Base-by-base conservation (phyloP, 2,797 vertebrate genomes). In the Borostomias antarcticus region DNA sequence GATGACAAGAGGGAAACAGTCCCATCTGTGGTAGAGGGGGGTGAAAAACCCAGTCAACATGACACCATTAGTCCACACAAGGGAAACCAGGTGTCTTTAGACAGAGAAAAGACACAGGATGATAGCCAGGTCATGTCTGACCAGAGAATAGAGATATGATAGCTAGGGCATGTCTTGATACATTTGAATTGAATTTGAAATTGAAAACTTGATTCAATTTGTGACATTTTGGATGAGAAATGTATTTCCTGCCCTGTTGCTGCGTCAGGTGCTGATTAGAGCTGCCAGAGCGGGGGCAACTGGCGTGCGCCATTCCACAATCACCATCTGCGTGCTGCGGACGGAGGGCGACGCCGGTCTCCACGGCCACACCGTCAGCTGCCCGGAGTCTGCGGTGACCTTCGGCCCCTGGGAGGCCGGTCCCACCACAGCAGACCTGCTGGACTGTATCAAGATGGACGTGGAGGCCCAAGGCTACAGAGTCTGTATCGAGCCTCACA, bases 381-480 rank as follows among this genome's bases (percentile, higher is more conserved):
- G 77, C 66, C 82, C 96, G 78, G 93, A 92, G 43, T 95, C 95
- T 0, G 93, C 95, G 68, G 95, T 98, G 81, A 95, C 89, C 1
- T 98, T 98, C 0, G 96, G 96, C 0, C 96, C 96, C 0, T 98
- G 96, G 96, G 95, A 94, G 45, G 91, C 91, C 0, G 59, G 77
- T 0, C 91, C 91, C 0, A 70, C 75, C 1, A 86, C 89, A 9
- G 13, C 63, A 0, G 96, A 98, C 69, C 87, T 98, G 59, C 82
- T 98, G 79, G 92, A 96, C 80, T 98, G 95, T 51, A 89, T 98
- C 32, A 87, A 85, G 72, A 93, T 89, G 90, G 96, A 98, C 79
- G 83, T 98, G 0, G 88, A 92, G 76, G 86, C 75, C 17, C 92
- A 88, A 77, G 96, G 96, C n/a, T 98, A 97, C 77, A 85, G 73